These are phyloP conservation scores for Pristionchus japonicus DNA, from an alignment of 2,888 invertebrate species.

Conservation along the genomic window DNA sequence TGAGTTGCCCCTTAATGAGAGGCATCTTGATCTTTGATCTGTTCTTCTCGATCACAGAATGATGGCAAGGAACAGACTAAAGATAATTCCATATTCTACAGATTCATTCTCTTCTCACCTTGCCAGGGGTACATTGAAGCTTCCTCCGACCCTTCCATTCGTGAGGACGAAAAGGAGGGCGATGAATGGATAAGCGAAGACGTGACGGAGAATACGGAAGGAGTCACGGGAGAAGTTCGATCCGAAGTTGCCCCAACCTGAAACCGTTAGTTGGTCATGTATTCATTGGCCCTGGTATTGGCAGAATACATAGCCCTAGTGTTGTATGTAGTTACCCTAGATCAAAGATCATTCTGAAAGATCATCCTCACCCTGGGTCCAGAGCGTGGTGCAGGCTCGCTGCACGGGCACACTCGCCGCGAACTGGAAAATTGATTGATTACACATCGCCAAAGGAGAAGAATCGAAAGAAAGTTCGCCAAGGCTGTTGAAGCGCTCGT, in stretches of 20 bases:
- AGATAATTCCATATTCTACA: no score
- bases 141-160: constrained; percentile 50
- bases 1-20: no score
- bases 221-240: constrained; percentile 51
- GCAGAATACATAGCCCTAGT: no score
- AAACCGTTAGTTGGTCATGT: neutral
- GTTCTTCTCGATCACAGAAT: no score
- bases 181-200: constrained; percentile 56
- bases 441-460: neutral
- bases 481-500: neutral
- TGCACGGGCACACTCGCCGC: constrained; percentile 57
- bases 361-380: constrained; percentile 52
- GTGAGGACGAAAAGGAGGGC: constrained; percentile 53
- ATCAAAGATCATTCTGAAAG: no score
- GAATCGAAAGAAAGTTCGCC: no score
- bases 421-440: constrained; percentile 44
- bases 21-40: no score
- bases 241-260: constrained; percentile 62
- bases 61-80: no score
- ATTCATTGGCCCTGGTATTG: neutral
- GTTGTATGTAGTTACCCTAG: no score
- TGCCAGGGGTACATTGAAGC: constrained; percentile 59
- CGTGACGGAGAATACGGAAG: constrained; percentile 54
- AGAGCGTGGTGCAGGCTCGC: constrained; percentile 53
- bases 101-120: no score